Evolutionary conservation across 2,797 vertebrate genomes (phyloP).

Genomic region (Serranus cabrilla): DNA sequence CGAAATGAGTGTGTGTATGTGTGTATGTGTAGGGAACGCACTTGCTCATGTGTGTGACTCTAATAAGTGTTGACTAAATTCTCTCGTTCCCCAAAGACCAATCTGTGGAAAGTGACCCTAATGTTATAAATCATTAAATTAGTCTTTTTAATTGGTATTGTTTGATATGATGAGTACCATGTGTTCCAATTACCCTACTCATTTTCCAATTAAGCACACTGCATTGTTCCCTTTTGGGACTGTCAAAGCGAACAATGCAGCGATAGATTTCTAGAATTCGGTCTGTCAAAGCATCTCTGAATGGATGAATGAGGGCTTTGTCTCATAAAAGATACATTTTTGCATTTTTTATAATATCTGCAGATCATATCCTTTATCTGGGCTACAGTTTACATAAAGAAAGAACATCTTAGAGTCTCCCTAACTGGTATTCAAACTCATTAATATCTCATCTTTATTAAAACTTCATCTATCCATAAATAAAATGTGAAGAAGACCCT

Average conservation of each 20-base stretch:
- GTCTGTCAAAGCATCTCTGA: conserved; percentile 23
- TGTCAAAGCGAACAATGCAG: conserved; percentile 48
- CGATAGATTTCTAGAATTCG: conserved; percentile 38
- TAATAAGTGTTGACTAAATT: conserved; percentile 49
- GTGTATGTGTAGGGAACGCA: neutral
- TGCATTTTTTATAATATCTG: neutral
- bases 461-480: conserved; percentile 2
- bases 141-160: conserved; percentile 76
- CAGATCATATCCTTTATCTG: neutral
- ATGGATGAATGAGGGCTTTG: neutral
- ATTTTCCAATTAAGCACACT: conserved; percentile 68
- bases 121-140: conserved; percentile 79
- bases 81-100: conserved; percentile 59
- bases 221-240: conserved; percentile 54
- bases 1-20: conserved; percentile 9
- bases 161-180: conserved; percentile 72
- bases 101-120: conserved; percentile 68
- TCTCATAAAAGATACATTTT: neutral
- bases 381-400: neutral
- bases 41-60: conserved; percentile 24
- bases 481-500: neutral
- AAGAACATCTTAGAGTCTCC: neutral
- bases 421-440: neutral
- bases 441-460: conserved; percentile 5
- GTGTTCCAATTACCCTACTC: conserved; percentile 77